Conservation (phyloP, 2,888 invertebrate species). For the Drosophila paramelanica region DNA sequence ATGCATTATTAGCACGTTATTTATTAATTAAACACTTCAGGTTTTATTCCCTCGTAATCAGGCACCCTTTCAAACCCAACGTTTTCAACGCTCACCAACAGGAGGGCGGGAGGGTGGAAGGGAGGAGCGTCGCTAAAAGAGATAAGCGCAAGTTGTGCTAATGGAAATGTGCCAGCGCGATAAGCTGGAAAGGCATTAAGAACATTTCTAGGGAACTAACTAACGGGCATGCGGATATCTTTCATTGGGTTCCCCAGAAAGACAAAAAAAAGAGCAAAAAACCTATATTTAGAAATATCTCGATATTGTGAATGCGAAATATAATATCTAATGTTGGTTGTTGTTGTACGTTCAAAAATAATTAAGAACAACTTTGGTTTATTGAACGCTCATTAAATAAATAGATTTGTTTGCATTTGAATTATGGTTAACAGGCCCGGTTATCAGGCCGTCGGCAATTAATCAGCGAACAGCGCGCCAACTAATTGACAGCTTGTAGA, state of each 20-base stretch:
- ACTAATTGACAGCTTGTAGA: slow-evolving; percentile 59
- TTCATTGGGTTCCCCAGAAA: slow-evolving; percentile 9
- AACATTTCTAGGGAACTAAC: slow-evolving; percentile 38
- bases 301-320: slow-evolving; percentile 1
- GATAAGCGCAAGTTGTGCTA: slow-evolving; percentile 50
- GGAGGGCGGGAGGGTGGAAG: too few species aligned
- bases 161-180: slow-evolving; percentile 39
- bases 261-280: too few species aligned
- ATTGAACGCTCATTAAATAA: slow-evolving; percentile 30
- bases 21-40: slow-evolving; percentile 78
- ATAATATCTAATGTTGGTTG: neutral
- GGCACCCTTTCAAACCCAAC: slow-evolving; percentile 25
- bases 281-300: slow-evolving; percentile 1
- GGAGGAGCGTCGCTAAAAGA: slow-evolving; percentile 5
- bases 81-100: neutral
- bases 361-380: slow-evolving; percentile 7
- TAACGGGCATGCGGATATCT: slow-evolving; percentile 13
- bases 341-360: neutral
- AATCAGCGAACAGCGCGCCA: slow-evolving; percentile 54
- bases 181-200: slow-evolving; percentile 41
- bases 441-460: slow-evolving; percentile 53
- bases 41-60: slow-evolving; percentile 66
- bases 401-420: slow-evolving; percentile 37
- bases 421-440: slow-evolving; percentile 40
- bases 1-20: slow-evolving; percentile 79